Base-by-base conservation (phyloP, 2,113 vertebrate genomes). In the Equus quagga region DNA sequence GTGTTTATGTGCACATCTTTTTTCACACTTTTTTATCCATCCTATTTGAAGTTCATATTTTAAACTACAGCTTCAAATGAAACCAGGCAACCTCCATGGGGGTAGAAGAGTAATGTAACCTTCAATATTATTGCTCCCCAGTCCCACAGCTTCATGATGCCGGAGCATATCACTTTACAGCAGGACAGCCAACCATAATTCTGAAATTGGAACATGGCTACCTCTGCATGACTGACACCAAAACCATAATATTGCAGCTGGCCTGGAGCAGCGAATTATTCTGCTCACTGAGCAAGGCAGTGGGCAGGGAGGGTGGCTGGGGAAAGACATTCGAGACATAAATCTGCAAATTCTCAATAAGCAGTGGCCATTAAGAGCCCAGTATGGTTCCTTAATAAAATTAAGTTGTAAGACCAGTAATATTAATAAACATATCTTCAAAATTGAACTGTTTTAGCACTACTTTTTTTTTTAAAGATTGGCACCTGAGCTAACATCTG, bases 81-180 rank as follows among this genome's bases (percentile, higher is more conserved):
- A 98, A 80, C 82, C 56, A 97, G 60, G 96, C 97, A 97, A 97
- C 54, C 56, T 97, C 70, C 88, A 83, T 8, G 58, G 96, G 70
- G 84, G 13, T 90, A 91, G 84, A 97, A 98, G 97, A 86, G 95
- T 98, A 96, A 91, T 0, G 0, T 44, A 87, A 95, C n/a, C 75
- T 93, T 95, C 91, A 91, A 87, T 13, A 41, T 87, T 70, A 97
- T 6, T 96, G 91, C 96, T 93, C 92, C 5, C 62, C 2, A 6
- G 13, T 46, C 87, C 92, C 73, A 96, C 19, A 69, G 89, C 93
- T 92, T 97, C 76, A 97, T 73, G 91, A 96, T 67, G 92, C 51
- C 33, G 56, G 5, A 75, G 96, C 33, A 0, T 81, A 98, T 98
- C 91, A 88, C 69, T 96, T 98, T 98, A 97, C 94, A 51, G 6